Percentiles rank a stretch among this genome's conserved stretches.
Evolutionary conservation across 2,797 vertebrate genomes (phyloP).

Genomic region (Streptopelia turtur): DNA sequence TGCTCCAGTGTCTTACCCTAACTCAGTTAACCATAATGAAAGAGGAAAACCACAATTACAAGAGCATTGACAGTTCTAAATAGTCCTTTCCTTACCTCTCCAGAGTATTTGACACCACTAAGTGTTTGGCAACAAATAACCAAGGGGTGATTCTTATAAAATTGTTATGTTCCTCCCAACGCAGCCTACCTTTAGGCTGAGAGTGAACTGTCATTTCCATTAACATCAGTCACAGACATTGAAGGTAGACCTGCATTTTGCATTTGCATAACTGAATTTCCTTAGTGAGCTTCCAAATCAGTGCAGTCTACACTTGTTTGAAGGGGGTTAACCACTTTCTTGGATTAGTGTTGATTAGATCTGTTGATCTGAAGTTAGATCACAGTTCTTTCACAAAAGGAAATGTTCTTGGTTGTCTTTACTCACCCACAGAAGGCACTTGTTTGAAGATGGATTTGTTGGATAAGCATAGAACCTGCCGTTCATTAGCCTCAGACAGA

Average conservation of each 20-base stretch:
- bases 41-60: background rate
- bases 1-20: background rate
- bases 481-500: background rate
- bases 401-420: background rate
- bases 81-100: background rate
- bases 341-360: background rate
- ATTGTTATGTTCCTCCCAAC: background rate
- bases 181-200: background rate
- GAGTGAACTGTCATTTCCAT: background rate
- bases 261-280: background rate
- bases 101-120: background rate
- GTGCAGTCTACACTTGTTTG: background rate
- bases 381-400: background rate
- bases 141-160: background rate
- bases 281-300: background rate
- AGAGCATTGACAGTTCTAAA: background rate
- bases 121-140: background rate
- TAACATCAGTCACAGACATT: background rate
- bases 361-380: conserved; percentile 31
- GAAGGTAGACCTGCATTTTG: background rate
- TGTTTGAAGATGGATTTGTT: background rate
- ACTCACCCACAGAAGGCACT: background rate
- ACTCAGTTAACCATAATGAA: background rate
- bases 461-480: background rate
- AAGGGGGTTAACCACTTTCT: background rate